phyloP scores from a whole-genome alignment of 2,888 invertebrate species.

The Drosophila peninsularis region DNA sequence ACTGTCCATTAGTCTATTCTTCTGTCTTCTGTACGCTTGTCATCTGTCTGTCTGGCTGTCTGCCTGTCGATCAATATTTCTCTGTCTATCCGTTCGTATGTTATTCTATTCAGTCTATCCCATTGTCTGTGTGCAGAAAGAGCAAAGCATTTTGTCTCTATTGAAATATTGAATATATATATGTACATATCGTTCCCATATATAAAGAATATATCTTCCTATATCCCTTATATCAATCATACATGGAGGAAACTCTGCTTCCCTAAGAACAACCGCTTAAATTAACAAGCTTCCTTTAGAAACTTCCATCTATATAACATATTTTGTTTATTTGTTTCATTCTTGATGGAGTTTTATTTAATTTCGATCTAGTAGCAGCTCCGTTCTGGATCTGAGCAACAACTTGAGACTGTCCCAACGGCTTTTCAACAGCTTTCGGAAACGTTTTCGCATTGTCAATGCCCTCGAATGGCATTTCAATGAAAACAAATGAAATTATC shows the following conservation, averaged over 20 bases:
- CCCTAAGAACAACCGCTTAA: neutral
- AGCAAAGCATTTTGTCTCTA: too few species aligned
- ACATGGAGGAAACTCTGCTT: neutral
- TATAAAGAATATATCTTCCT: too few species aligned
- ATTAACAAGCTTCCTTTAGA: neutral
- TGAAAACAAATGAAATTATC: constrained; percentile 10
- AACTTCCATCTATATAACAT: neutral
- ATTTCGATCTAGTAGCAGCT: constrained; percentile 32
- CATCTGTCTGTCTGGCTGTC: too few species aligned
- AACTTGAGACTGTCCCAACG: constrained; percentile 71
- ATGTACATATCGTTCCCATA: too few species aligned
- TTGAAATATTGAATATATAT: too few species aligned
- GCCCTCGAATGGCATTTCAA: constrained; percentile 38
- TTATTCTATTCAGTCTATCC: too few species aligned
- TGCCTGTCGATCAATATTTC: too few species aligned
- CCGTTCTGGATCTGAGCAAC: constrained; percentile 32
- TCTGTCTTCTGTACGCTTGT: too few species aligned
- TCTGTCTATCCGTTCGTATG: neutral
- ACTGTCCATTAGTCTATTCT: neutral
- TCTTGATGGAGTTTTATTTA: constrained; percentile 23
- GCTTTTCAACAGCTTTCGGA: constrained; percentile 74
- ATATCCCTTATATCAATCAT: neutral
- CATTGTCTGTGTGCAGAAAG: too few species aligned
- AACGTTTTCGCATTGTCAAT: constrained; percentile 48
- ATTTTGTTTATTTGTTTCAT: neutral